phyloP scores from a whole-genome alignment of 2,797 vertebrate species.

The Gobio occitaniae region DNA sequence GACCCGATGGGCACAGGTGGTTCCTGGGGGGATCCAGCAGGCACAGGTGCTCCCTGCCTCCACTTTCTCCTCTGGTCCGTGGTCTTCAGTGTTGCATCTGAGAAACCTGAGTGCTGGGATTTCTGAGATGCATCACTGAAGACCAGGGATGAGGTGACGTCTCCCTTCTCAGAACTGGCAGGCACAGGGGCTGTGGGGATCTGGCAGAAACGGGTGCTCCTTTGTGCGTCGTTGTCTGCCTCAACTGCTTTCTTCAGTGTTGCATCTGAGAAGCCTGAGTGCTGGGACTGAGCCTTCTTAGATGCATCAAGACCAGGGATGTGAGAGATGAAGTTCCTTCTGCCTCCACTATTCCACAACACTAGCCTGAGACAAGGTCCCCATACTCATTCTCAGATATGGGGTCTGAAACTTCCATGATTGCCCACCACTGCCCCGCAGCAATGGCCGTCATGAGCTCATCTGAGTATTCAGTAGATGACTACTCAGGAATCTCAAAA shows the following conservation, averaged over 20 bases:
- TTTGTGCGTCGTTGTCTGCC: rapidly evolving
- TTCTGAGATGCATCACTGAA: neutral
- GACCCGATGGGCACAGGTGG: neutral
- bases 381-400: neutral
- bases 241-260: neutral
- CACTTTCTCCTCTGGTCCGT: too few species aligned
- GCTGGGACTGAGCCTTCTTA: neutral
- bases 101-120: neutral
- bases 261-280: too few species aligned
- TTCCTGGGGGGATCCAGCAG: too few species aligned
- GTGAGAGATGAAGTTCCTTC: neutral
- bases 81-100: too few species aligned
- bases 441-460: neutral
- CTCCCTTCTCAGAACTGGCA: too few species aligned
- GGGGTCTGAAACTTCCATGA: neutral
- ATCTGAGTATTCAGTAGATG: neutral
- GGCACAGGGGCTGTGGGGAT: neutral
- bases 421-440: neutral
- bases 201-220: neutral
- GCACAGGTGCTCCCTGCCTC: neutral
- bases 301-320: neutral
- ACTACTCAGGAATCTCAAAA: neutral
- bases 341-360: neutral
- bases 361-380: neutral
- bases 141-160: neutral